Conservation (phyloP, 2,888 invertebrate genomes). For the Ormyrus rosae region DNA sequence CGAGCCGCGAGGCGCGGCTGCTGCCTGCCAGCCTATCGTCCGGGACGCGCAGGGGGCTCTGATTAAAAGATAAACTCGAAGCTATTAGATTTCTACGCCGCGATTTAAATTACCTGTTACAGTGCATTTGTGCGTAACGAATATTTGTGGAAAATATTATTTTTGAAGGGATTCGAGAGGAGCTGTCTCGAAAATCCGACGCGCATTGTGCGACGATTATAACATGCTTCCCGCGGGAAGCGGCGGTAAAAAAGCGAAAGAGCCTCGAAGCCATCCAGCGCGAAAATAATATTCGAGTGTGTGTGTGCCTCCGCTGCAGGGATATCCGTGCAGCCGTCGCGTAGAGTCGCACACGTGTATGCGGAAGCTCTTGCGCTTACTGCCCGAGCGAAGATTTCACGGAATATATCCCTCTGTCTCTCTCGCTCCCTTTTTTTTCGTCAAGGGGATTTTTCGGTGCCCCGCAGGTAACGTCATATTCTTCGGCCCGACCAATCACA, state of each 20-base stretch:
- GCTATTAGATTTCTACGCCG: no score
- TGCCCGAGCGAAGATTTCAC: conserved; percentile 47
- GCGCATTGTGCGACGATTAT: conserved; percentile 26
- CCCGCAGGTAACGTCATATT: conserved; percentile 72
- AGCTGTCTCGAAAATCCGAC: conserved; percentile 10
- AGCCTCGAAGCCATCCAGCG: conserved; percentile 14
- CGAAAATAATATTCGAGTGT: conserved; percentile 27
- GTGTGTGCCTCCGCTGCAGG: conserved; percentile 3
- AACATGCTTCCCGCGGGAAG: conserved; percentile 17
- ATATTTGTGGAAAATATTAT: no score
- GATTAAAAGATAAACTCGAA: not conserved
- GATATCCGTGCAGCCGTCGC: conserved; percentile 26
- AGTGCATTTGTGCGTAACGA: no score
- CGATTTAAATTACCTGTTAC: no score
- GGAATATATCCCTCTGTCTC: conserved; percentile 23
- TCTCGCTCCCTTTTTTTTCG: conserved; percentile 19
- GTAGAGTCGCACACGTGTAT: not conserved
- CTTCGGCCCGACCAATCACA: conserved; percentile 73
- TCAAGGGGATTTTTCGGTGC: conserved; percentile 44
- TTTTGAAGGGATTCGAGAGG: no score
- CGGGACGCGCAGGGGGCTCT: not conserved
- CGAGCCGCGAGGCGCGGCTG: not conserved
- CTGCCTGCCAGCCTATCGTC: not conserved
- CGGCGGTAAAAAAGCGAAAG: not conserved
- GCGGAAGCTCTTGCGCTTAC: conserved; percentile 32